Percentiles rank a stretch among this genome's conserved stretches.
These are phyloP conservation scores for Physocephala rufipes DNA, from an alignment of 2,888 invertebrate genomes.

Conservation along the genomic window DNA sequence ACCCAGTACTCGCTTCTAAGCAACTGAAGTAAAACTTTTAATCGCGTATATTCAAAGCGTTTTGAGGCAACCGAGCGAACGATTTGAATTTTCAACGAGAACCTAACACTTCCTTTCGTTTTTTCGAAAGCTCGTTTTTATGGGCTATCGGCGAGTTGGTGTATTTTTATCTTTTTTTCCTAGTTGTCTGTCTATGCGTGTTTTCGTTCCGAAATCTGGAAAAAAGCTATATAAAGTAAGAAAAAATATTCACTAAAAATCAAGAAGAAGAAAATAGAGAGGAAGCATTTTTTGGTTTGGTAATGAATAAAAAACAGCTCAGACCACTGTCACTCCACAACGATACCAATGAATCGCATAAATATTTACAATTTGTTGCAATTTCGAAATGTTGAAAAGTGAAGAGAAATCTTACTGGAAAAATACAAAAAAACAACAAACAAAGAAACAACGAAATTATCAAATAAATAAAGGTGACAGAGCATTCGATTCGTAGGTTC, in stretches of 20 bases:
- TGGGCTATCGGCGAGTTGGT: not conserved
- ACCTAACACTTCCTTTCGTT: conserved; percentile 37
- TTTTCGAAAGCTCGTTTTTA: conserved; percentile 10
- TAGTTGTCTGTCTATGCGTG: too few relatives aligned
- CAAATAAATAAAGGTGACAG: not conserved
- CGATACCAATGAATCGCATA: not conserved
- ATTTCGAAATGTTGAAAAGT: conserved; percentile 6
- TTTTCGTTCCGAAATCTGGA: too few relatives aligned
- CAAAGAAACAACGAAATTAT: not conserved
- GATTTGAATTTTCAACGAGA: conserved; percentile 40
- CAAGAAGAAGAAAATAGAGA: too few relatives aligned
- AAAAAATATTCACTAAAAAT: not conserved
- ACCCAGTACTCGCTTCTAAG: not conserved
- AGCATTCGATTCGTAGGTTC: not conserved
- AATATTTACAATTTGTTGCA: conserved; percentile 25
- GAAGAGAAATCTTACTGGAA: not conserved
- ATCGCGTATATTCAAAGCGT: conserved; percentile 8
- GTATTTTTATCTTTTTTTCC: not conserved
- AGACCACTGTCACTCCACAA: conserved; percentile 8
- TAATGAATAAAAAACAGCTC: not conserved
- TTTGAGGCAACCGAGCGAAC: conserved; percentile 29
- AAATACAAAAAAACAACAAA: not conserved
- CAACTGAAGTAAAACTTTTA: conserved; percentile 12
- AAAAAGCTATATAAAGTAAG: conserved; percentile 2
- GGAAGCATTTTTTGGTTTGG: conserved; percentile 8